phyloP scores from a whole-genome alignment of 1,140 invertebrate species.

The Zaprionus davidi region DNA sequence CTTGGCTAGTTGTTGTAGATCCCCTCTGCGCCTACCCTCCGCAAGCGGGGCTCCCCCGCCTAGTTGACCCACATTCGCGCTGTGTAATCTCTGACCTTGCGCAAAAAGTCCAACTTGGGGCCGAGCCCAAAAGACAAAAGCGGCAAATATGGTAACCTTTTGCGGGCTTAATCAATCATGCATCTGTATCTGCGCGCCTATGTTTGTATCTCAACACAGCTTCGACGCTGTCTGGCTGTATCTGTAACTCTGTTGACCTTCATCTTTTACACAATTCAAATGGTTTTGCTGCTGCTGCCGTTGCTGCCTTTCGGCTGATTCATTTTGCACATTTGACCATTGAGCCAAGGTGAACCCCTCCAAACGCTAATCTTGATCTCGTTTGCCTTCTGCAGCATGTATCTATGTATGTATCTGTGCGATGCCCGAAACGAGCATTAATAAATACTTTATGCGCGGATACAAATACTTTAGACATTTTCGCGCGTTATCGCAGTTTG shows the following conservation, averaged over 20 bases:
- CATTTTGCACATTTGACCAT: constrained; percentile 81
- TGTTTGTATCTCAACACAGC: constrained; percentile 33
- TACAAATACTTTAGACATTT: constrained; percentile 37
- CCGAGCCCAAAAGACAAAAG: constrained; percentile 55
- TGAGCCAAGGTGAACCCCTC: constrained; percentile 75
- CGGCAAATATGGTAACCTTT: constrained; percentile 51
- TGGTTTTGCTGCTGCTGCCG: constrained; percentile 16
- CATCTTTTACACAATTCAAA: constrained; percentile 73
- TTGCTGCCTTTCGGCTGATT: constrained; percentile 51
- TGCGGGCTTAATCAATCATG: constrained; percentile 75
- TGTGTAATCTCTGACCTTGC: constrained; percentile 40
- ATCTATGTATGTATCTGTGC: constrained; percentile 20
- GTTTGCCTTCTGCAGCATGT: constrained; percentile 73
- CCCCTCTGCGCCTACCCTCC: background rate
- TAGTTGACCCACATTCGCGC: constrained; percentile 39
- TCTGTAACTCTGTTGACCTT: constrained; percentile 58
- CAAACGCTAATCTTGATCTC: constrained; percentile 77
- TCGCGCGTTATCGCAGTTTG: constrained; percentile 54
- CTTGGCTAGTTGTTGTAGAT: background rate
- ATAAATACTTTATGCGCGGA: constrained; percentile 41
- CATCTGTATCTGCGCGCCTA: constrained; percentile 42
- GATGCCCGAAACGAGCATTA: constrained; percentile 20
- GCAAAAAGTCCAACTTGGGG: constrained; percentile 2
- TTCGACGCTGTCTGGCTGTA: constrained; percentile 14
- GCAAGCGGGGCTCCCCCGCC: background rate